Percentiles rank a stretch among this genome's conserved stretches.
phyloP scores from a whole-genome alignment of 1,140 invertebrate genomes.

The Aplysia californica region DNA sequence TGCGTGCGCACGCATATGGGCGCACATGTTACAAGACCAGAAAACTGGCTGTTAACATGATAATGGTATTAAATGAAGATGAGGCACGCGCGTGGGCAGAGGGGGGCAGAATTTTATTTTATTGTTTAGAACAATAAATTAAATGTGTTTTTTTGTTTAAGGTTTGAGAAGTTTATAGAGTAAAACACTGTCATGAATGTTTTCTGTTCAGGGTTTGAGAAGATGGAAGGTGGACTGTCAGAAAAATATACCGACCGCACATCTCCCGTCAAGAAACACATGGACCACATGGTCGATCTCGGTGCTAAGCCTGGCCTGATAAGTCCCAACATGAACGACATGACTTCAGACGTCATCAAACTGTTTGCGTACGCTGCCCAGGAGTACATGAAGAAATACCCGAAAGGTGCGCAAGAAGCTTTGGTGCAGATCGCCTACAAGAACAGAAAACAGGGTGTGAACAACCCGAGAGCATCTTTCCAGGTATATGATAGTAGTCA shows the following conservation, averaged over 20 bases:
- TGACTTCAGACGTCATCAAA: conserved; percentile 70
- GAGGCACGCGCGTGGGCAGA: too few species aligned
- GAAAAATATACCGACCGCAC: conserved; percentile 56
- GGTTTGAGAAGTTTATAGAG: too few species aligned
- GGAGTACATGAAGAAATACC: conserved; percentile 96
- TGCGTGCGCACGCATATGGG: too few species aligned
- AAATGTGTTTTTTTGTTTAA: too few species aligned
- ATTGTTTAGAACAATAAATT: too few species aligned
- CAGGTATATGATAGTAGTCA: too few species aligned
- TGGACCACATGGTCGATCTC: conserved; percentile 58
- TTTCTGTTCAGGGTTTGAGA: conserved; percentile 99
- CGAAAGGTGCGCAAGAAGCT: conserved; percentile 83
- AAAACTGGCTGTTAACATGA: too few species aligned
- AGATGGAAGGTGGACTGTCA: conserved; percentile 93
- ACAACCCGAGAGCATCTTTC: conserved; percentile 83
- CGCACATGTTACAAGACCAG: too few species aligned
- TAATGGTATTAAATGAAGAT: too few species aligned
- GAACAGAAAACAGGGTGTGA: conserved; percentile 95
- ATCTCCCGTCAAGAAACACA: conserved; percentile 54
- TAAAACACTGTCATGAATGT: too few species aligned
- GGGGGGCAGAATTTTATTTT: too few species aligned
- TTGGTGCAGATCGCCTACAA: conserved; percentile 98
- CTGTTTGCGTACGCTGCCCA: conserved; percentile 95
- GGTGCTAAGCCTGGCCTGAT: conserved; percentile 58
- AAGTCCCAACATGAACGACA: conserved; percentile 50